Evolutionary conservation across 2,888 invertebrate genomes (phyloP), one percentile per base, ranked within the genome.

Genomic region (Plagiodera versicolora): DNA sequence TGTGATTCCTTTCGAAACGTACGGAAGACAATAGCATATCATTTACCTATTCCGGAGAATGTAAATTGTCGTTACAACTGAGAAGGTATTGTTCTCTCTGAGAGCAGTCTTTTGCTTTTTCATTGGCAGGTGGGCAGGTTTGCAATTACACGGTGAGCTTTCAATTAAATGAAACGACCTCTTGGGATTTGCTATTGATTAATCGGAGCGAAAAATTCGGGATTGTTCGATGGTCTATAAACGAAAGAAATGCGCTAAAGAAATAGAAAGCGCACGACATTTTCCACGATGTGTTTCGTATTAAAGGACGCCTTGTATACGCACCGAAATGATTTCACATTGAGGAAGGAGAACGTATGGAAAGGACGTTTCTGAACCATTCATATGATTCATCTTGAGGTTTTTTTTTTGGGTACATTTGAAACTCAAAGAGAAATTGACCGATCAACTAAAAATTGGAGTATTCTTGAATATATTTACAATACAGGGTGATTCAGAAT

Each of bases 171-270:
- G 44, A 44, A 53, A 53, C 44, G 16, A 14, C 53, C 24, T 28
- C 44, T 44, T n/a, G 20, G n/a, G 24, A 24, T 24, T 24, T 24
- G 35, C 16, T 20, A 20, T 53, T 44, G 45, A 24, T 44, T 44
- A 53, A 53, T n/a, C 53, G 24, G 44, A 53, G 44, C 53, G 17
- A 44, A 53, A 53, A 53, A 51, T 39, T 39, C 39, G 39, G 39
- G 39, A 39, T 39, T 39, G 39, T 39, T 39, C 11, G 24, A 14
- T 11, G 14, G 39, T 10, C 39, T 39, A 3, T n/a, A 11, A 39
- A 39, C 8, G 11, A n/a, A 14, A n/a, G 6, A n/a, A 14, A 39
- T 11, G 4, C 4, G 39, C 1, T 4, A n/a, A n/a, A n/a, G 39
- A 39, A 39, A 39, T n/a, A 39, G 39, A 39, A 14, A 39, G 39